Percentiles rank a stretch among this genome's conserved stretches.
Conservation (phyloP, 1,140 invertebrate species). For the Drosophila ohnishii region DNA sequence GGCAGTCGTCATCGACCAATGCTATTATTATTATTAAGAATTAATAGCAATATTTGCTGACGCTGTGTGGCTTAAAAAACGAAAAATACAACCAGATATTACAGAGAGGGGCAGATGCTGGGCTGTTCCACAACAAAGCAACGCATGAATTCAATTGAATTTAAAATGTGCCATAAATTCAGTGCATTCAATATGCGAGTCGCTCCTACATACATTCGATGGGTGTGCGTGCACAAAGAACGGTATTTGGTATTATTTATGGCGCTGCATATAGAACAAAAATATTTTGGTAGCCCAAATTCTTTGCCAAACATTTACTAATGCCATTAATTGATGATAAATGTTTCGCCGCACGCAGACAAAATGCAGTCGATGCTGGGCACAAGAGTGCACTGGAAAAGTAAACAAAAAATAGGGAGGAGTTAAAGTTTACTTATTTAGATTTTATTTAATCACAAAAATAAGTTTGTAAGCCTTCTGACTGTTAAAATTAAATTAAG, state of each 20-base stretch:
- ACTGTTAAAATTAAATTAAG: too few relatives aligned
- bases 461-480: too few relatives aligned
- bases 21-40: conserved; percentile 65
- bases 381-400: conserved; percentile 9
- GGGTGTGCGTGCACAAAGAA: conserved; percentile 25
- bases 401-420: background rate
- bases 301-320: conserved; percentile 59
- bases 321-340: conserved; percentile 68
- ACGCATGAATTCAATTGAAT: conserved; percentile 65
- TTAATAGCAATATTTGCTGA: conserved; percentile 75
- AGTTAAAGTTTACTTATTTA: background rate
- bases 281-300: conserved; percentile 51
- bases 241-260: conserved; percentile 63
- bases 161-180: conserved; percentile 68
- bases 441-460: background rate
- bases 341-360: conserved; percentile 44
- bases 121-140: conserved; percentile 25
- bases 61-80: conserved; percentile 36
- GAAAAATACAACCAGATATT: conserved; percentile 29
- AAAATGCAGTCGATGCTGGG: conserved; percentile 30
- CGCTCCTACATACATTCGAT: background rate
- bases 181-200: conserved; percentile 35
- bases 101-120: background rate
- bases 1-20: conserved; percentile 25
- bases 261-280: conserved; percentile 51